phyloP scores from a whole-genome alignment of 2,888 invertebrate species.

The Lepidocyrtoides sp. region DNA sequence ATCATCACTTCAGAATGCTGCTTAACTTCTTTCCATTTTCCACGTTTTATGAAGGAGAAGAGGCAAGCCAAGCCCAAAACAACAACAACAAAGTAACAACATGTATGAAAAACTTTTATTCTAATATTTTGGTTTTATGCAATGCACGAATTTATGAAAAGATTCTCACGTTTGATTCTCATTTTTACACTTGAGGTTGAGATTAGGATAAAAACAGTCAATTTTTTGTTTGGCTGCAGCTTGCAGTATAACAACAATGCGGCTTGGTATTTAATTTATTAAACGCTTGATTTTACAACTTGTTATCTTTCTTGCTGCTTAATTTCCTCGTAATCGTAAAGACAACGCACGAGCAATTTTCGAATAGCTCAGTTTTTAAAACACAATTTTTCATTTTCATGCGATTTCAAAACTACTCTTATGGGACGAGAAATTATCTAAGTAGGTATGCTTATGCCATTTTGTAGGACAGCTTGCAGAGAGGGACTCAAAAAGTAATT shows the following conservation, averaged over 20 bases:
- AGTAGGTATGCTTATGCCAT: neutral
- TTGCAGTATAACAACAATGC: constrained; percentile 23
- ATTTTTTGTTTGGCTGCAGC: constrained; percentile 3
- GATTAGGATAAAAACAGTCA: neutral
- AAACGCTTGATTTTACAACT: constrained; percentile 54
- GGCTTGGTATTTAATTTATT: neutral
- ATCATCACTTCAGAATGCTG: constrained; percentile 65
- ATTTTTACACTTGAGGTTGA: neutral
- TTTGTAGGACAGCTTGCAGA: neutral
- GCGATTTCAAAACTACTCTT: constrained; percentile 27
- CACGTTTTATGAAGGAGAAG: neutral
- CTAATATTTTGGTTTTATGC: neutral
- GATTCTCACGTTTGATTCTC: neutral
- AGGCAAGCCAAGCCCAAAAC: constrained; percentile 47
- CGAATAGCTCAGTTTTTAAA: neutral
- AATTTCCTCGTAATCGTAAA: constrained; percentile 50
- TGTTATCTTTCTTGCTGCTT: constrained; percentile 22
- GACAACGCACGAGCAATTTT: constrained; percentile 70
- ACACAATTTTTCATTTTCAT: constrained; percentile 6
- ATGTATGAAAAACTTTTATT: neutral
- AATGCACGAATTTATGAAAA: neutral
- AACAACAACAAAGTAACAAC: neutral
- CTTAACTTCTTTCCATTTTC: constrained; percentile 34
- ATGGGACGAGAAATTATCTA: neutral
- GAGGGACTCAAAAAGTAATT: constrained; percentile 11